Evolutionary conservation across 2,113 vertebrate species (phyloP), one percentile per base, ranked within the genome.

Genomic region (Trinectes maculatus): DNA sequence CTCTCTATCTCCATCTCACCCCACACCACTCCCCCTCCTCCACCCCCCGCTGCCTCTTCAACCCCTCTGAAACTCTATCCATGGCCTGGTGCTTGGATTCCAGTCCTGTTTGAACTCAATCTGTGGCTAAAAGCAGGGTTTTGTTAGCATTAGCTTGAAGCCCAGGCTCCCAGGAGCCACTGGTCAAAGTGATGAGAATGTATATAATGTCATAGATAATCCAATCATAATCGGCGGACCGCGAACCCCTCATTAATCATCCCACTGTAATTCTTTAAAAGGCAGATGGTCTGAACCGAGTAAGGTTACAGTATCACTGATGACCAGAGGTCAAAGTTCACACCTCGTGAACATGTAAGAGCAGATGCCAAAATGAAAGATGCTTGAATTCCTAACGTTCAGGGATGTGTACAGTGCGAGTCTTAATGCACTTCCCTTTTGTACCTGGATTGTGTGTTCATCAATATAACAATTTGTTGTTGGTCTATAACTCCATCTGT

Each of bases 21-120:
- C 71, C 59, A 72, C 58, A 54, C 44, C 60, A 37, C 5, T 64
- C 47, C 74, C 34, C 1, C 42, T 51, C n/a, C 19, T 4, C 19
- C 51, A 1, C 9, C 25, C 5, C 12, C 51, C 18, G 1, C 44
- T 18, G 34, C 58, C 63, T 61, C 61, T 46, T 81, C 55, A 40
- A 29, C 72, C 80, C 75, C 75, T 72, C 49, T 89, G 91, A 83
- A 88, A 93, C 81, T 75, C 92, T 91, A 94, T 87, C 92, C 74
- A 68, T 75, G 54, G 40, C 65, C n/a, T 33, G 58, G 54, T 62
- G 69, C 80, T 85, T 71, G 57, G 57, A 79, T 85, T 87, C 77
- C 88, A 80, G 83, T 64, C 80, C 77, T 0, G 79, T 82, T 90
- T 90, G 85, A 91, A 91, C 85, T 82, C 86, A 88, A 90, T 90